Evolutionary conservation across 30 jellyfish, hydroid and myxozoan species (phyloP), one percentile per base, ranked within the genome.

Genomic region (Nemopilema nomurai): DNA sequence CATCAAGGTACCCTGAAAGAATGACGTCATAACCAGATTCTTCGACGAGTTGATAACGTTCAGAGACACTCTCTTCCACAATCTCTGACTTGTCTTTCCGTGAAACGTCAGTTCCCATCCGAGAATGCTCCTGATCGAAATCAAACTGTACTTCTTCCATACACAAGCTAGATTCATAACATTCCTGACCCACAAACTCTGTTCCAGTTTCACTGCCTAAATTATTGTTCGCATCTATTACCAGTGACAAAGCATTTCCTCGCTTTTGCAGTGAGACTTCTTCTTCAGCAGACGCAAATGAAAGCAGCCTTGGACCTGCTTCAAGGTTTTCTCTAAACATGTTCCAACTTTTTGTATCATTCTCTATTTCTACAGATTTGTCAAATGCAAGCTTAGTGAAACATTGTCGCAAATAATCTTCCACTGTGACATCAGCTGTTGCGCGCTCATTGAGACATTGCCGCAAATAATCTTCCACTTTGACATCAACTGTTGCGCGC

Each of bases 391-490:
- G 77, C 71, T 74, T 71, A n/a, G 1, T 20, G 8, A 25, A 1
- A 41, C 73, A 74, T 33, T 31, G 71, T 20, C 41, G 70, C 50
- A 74, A 74, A 51, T 4, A 74, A 0, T 74, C 84, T 74, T 74
- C 71, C 27, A 31, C 71, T 16, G 50, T 19, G 8, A 30, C n/a
- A 51, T 49, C 51, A n/a, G n/a, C n/a, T n/a, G n/a, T n/a, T n/a
- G n/a, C 20, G 6, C 72, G n/a, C 4, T 51, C 73, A 21, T 51
- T 68, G 51, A 18, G 27, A 50, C 71, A 74, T 22, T 8, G 51
- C 19, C 23, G 8, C 22, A 74, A 7, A 74, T 74, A 74, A 13
- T 74, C 84, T 50, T 74, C 84, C 0, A 74, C 71, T 1, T 71
- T 74, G 28, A 74, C 52, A 21, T 74, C n/a, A n/a, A n/a, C 84